A percentile compares a stretch with the other conserved stretches of the same genome.
Evolutionary conservation across 2,797 vertebrate species (phyloP).

Genomic region (Sardinella longiceps): DNA sequence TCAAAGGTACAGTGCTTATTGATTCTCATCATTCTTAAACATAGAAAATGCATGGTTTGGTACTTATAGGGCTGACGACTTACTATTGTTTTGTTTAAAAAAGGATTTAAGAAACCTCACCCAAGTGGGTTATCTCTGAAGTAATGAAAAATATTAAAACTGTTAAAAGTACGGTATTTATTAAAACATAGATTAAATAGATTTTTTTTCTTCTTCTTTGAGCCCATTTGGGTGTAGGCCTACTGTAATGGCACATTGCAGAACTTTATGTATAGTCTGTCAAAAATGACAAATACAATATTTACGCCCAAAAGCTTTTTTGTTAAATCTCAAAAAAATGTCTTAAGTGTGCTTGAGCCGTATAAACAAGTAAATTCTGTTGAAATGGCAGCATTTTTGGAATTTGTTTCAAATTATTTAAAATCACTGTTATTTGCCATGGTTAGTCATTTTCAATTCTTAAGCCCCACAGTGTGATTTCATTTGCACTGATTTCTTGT

Average conservation of each 20-base stretch:
- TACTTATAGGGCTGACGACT: not conserved
- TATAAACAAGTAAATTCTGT: not conserved
- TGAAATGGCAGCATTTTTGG: not conserved
- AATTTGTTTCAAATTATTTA: not conserved
- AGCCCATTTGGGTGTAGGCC: not conserved
- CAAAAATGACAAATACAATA: too few species aligned
- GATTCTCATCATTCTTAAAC: not conserved
- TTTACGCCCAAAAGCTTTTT: too few species aligned
- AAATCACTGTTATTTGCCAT: not conserved
- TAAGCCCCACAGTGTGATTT: not conserved
- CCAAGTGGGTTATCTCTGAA: not conserved
- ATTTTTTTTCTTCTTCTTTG: not conserved
- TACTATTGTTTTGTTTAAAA: not conserved
- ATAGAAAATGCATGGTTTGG: not conserved
- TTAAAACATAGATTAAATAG: not conserved
- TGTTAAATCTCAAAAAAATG: too few species aligned
- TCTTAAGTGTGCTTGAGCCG: too few species aligned
- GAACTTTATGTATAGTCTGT: not conserved
- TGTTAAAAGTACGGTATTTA: too few species aligned
- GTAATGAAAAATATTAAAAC: not conserved
- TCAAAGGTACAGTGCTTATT: constrained; percentile 70
- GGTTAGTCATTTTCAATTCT: not conserved
- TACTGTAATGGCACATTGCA: not conserved
- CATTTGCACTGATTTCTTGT: not conserved
- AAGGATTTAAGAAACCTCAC: not conserved